Base-by-base conservation (phyloP, 2,888 invertebrate genomes). In the Sinohyriopsis cumingii region DNA sequence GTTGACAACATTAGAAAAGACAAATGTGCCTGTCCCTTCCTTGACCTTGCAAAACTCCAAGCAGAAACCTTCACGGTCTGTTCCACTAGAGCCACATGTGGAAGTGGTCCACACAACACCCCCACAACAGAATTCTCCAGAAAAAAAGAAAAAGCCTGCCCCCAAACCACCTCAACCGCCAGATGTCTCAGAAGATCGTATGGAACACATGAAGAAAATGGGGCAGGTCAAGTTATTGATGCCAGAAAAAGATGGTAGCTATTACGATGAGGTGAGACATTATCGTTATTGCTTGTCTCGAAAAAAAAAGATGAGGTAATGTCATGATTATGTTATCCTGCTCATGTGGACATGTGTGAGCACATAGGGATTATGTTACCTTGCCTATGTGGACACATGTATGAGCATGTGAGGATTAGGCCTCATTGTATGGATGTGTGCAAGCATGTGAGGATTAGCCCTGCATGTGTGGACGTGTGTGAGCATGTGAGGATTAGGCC, bases 181-280 rank as follows among this genome's bases (percentile, higher is more conserved):
- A n/a, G 76, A 82, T 69, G 78, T 85, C 1, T 75, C 80, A 19
- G 83, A 83, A 65, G 78, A 80, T 19, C 73, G 86, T 28, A 33
- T 84, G 33, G 83, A 84, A 33, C 85, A 85, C 63, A 76, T 84
- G 78, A 72, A 76, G 28, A 85, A 82, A 62, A 83, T 86, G 83
- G 68, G 75, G 18, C 79, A 84, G 28, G 66, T 78, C 18, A 87
- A 88, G 71, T 67, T 72, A 6, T 65, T 85, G 57, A 81, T 87
- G 81, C 81, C 85, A 20, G 75, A 78, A 7, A 60, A 54, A 56
- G 86, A 84, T 66, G 66, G 76, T 18, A 59, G 63, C 24, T 84
- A 86, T 72, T 87, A 87, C 72, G 74, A 77, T 62, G 69, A 71
- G 20, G 79, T 86, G 68, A 75, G 75, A 53, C 15, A 45, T 45